Conservation (phyloP, 1,140 invertebrate species). For the Spodoptera frugiperda region DNA sequence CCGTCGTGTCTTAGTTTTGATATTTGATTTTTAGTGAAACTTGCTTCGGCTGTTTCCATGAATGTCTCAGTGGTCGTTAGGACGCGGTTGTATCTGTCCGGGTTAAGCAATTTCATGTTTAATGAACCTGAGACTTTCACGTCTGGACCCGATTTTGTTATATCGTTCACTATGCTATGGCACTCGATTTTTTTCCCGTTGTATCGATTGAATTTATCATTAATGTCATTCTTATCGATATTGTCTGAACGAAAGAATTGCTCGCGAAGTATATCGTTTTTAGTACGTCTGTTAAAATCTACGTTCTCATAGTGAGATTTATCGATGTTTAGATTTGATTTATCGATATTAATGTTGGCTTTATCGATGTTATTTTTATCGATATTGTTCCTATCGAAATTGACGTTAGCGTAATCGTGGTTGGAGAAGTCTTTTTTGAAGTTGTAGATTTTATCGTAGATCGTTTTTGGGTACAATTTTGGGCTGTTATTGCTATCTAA, state of each 20-base stretch:
- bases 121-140: conserved; percentile 75
- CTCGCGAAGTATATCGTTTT: conserved; percentile 75
- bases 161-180: conserved; percentile 79
- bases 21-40: conserved; percentile 77
- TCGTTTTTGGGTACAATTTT: conserved; percentile 69
- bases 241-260: conserved; percentile 74
- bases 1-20: conserved; percentile 66
- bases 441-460: conserved; percentile 75
- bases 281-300: conserved; percentile 66
- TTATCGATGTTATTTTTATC: conserved; percentile 33
- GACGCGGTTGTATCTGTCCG: conserved; percentile 78
- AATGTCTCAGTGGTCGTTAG: conserved; percentile 78
- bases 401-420: conserved; percentile 75
- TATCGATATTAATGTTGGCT: conserved; percentile 18
- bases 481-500: conserved; percentile 66
- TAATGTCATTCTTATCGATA: conserved; percentile 77
- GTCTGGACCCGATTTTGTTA: conserved; percentile 71
- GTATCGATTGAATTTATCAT: conserved; percentile 70
- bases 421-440: conserved; percentile 81
- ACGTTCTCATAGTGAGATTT: conserved; percentile 52
- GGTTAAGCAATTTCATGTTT: conserved; percentile 78
- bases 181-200: conserved; percentile 82
- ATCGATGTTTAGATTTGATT: conserved; percentile 7
- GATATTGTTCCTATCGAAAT: conserved; percentile 36
- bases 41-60: conserved; percentile 72